A percentile compares a stretch with the other conserved stretches of the same genome.
Evolutionary conservation across 2,113 vertebrate species (phyloP).

Genomic region (Aptenodytes patagonicus): DNA sequence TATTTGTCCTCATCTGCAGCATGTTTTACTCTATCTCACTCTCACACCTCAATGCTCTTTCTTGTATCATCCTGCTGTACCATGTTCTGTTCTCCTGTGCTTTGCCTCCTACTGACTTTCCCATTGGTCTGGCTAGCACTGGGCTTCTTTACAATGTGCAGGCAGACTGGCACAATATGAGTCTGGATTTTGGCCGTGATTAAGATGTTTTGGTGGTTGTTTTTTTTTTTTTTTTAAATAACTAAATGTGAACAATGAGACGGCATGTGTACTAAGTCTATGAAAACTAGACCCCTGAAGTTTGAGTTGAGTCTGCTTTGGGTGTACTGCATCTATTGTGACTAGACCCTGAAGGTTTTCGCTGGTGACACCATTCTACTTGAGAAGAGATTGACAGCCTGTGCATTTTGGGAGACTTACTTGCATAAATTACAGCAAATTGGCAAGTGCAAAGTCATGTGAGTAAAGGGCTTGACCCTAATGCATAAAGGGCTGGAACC

Average conservation of each 20-base stretch:
- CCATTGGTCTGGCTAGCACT: background rate
- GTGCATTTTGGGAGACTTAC: background rate
- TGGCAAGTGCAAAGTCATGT: background rate
- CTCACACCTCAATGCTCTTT: background rate
- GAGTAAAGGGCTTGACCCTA: background rate
- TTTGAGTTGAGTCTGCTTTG: background rate
- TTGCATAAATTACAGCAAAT: background rate
- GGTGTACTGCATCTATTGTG: background rate
- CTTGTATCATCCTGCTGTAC: background rate
- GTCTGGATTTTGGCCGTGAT: background rate
- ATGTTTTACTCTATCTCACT: background rate
- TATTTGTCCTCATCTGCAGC: background rate
- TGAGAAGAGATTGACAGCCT: background rate
- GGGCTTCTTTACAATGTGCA: background rate
- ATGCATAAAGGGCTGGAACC: background rate
- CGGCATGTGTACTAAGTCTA: background rate
- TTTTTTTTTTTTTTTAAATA: background rate
- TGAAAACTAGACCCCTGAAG: background rate
- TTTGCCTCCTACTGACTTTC: background rate
- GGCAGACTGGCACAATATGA: background rate
- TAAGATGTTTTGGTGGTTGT: background rate
- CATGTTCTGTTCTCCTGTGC: background rate
- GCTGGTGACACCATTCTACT: background rate
- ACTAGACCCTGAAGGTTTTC: background rate
- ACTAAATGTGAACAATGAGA: background rate